Evolutionary conservation across 1,140 invertebrate species (phyloP).

Genomic region (Drosophila yakuba): DNA sequence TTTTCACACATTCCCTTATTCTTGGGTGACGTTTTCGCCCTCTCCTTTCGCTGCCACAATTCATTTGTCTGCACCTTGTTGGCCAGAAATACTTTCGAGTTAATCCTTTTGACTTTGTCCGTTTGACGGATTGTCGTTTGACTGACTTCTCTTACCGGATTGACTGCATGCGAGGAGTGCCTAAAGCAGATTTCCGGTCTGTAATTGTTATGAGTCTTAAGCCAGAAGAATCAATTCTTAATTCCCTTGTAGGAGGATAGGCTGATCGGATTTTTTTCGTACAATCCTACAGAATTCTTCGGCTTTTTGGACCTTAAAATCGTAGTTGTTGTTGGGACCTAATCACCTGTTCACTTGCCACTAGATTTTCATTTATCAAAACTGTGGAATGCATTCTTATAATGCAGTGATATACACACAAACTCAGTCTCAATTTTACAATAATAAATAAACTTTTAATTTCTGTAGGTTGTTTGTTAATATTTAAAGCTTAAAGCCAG

Average conservation of each 20-base stretch:
- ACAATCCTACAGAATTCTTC: background rate
- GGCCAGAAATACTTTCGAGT: constrained; percentile 58
- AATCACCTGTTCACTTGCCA: background rate
- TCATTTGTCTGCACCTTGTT: constrained; percentile 46
- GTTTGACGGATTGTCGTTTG: constrained; percentile 73
- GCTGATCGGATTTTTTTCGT: constrained; percentile 38
- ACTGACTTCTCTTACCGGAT: constrained; percentile 46
- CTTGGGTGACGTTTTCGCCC: constrained; percentile 50
- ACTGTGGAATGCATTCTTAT: too few relatives aligned
- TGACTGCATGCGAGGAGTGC: constrained; percentile 42
- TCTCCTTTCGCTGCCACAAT: constrained; percentile 3
- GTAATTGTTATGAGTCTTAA: constrained; percentile 74
- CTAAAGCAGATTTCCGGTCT: constrained; percentile 78
- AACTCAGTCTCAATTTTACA: too few relatives aligned
- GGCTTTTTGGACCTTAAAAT: background rate
- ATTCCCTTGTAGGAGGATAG: constrained; percentile 60
- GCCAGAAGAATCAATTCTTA: constrained; percentile 32
- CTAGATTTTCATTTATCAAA: background rate
- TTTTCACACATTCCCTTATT: constrained; percentile 71
- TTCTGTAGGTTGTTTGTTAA: too few relatives aligned
- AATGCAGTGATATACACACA: too few relatives aligned
- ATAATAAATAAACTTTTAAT: too few relatives aligned
- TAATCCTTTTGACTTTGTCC: constrained; percentile 77
- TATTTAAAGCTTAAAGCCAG: too few relatives aligned
- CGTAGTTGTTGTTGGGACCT: background rate